Evolutionary conservation across 2,888 invertebrate genomes (phyloP).

Genomic region (Apodemia zela): DNA sequence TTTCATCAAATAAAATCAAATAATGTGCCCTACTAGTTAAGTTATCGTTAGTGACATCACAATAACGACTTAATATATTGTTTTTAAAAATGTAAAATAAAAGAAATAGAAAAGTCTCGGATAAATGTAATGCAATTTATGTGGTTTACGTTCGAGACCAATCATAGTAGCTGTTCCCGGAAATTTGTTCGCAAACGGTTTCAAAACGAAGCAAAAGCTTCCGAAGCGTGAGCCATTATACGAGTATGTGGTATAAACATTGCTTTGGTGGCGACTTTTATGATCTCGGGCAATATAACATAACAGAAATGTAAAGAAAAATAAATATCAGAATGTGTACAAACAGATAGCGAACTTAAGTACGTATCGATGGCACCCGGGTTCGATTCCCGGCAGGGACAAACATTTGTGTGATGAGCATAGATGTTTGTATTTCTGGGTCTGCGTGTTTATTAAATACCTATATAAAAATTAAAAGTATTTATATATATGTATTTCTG

Average conservation of each 20-base stretch:
- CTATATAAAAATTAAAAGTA: too few species aligned
- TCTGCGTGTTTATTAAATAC: too few species aligned
- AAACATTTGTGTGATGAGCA: too few species aligned
- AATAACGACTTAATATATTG: constrained; percentile 11
- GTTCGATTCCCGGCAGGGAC: too few species aligned
- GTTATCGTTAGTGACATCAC: constrained; percentile 2
- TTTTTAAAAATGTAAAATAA: background rate
- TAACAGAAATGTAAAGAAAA: background rate
- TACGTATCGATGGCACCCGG: too few species aligned
- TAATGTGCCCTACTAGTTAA: too few species aligned
- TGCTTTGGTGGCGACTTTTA: constrained; percentile 32
- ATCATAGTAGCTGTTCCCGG: constrained; percentile 52
- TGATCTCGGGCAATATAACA: constrained; percentile 11
- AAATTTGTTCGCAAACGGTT: constrained; percentile 57
- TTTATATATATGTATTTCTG: too few species aligned
- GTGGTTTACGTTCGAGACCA: constrained; percentile 47
- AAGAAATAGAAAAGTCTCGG: constrained; percentile 36
- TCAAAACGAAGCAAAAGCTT: constrained; percentile 45
- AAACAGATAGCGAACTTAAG: too few species aligned
- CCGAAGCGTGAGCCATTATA: constrained; percentile 48
- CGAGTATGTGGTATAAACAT: constrained; percentile 37
- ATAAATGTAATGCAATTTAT: constrained; percentile 61
- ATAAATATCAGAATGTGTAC: too few species aligned
- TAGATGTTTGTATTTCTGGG: too few species aligned
- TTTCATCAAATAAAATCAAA: too few species aligned